Percentiles rank a stretch among this genome's conserved stretches.
phyloP scores from a whole-genome alignment of 2,888 invertebrate genomes.

The Platynereis dumerilii region DNA sequence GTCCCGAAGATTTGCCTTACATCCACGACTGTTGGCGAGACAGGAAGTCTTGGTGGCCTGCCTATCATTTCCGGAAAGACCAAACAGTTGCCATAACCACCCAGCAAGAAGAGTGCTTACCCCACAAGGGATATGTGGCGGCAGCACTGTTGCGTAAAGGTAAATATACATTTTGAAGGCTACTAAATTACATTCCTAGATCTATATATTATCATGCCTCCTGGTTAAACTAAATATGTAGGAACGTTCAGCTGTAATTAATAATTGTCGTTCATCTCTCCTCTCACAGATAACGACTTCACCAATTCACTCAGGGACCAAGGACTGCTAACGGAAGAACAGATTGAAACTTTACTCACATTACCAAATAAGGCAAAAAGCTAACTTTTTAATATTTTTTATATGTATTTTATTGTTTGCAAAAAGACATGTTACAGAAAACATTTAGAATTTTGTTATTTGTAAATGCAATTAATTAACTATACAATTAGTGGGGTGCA shows the following conservation, averaged over 20 bases:
- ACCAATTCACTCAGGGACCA: too few species aligned
- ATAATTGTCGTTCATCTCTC: too few species aligned
- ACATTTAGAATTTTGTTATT: background rate
- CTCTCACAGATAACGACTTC: too few species aligned
- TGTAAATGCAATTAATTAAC: too few species aligned
- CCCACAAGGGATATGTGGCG: constrained; percentile 8
- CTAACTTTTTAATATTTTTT: too few species aligned
- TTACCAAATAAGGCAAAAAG: too few species aligned
- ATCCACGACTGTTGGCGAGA: constrained; percentile 8
- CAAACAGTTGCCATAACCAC: background rate
- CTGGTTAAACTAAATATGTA: too few species aligned
- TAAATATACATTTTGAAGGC: background rate
- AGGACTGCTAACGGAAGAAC: too few species aligned
- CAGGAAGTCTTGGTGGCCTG: constrained; percentile 18
- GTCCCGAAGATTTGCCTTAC: too few species aligned
- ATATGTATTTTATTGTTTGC: background rate
- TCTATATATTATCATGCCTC: too few species aligned
- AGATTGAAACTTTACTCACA: too few species aligned
- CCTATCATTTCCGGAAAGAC: constrained; percentile 6
- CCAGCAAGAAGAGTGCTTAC: background rate
- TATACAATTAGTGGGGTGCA: background rate
- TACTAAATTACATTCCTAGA: background rate
- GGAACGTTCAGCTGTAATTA: too few species aligned
- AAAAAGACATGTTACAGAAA: background rate
- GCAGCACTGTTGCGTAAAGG: background rate